Base-by-base conservation (phyloP, 2,797 vertebrate genomes). In the Spheniscus humboldti region DNA sequence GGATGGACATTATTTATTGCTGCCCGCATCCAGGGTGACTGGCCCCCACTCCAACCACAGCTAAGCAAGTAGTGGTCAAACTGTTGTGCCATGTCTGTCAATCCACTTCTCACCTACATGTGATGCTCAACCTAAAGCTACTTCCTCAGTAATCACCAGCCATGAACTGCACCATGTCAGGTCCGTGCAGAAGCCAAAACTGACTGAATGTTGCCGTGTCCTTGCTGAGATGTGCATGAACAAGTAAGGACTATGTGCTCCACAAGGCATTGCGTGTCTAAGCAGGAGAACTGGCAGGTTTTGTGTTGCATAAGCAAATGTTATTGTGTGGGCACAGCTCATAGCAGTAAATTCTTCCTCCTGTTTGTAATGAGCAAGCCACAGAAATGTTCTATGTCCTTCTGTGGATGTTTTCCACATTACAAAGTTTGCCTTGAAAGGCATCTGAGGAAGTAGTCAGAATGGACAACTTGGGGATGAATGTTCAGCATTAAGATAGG, bases 371-470 rank as follows among this genome's bases (percentile, higher is more conserved):
- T 55, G 19, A 87, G 39, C 23, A 72, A 81, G 72, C 50, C 79
- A 55, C 41, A 25, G 55, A 59, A 67, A 52, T 1, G 2, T 33
- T 18, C 25, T n/a, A 13, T n/a, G 80, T n/a, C 53, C 33, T 18
- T 18, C 63, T 57, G 24, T 47, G 27, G 31, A 53, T 68, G 67
- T 53, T 68, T 91, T 20, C 19, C 11, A 45, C 11, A 28, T 74
- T 80, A 55, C 82, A 94, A 97, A 97, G 77, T 80, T 95, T 67
- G 11, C 84, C 86, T 94, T 94, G 92, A 97, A 93, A 92, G 88
- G 37, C 23, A 31, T 41, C 30, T 94, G 81, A 84, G 76, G 92
- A 95, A 68, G 7, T 50, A 72, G 31, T 72, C 74, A 33, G 39
- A 56, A 37, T 4, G 57, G 84, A 95, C 92, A 97, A 87, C 88